A percentile compares a stretch with the other conserved stretches of the same genome.
Conservation (phyloP, 2,888 invertebrate genomes). For the Drosophila stalkeri region DNA sequence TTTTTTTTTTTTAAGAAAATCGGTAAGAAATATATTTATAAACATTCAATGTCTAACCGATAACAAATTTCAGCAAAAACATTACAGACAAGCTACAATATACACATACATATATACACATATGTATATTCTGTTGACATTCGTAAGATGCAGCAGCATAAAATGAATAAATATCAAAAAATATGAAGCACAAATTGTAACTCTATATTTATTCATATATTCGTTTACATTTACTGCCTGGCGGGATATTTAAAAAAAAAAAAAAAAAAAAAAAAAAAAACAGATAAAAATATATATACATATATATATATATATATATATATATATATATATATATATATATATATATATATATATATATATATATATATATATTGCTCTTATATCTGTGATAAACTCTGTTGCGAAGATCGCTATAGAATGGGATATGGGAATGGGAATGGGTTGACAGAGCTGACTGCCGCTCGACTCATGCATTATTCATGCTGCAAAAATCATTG, state of each 20-base stretch:
- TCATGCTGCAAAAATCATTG: constrained; percentile 70
- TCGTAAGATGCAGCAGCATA: neutral
- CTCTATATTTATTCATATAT: constrained; percentile 5
- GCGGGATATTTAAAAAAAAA: constrained; percentile 19
- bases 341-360: neutral
- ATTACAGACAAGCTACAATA: too few species aligned
- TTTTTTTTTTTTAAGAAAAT: too few species aligned
- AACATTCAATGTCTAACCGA: too few species aligned
- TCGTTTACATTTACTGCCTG: neutral
- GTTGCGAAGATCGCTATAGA: constrained; percentile 1
- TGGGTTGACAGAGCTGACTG: neutral
- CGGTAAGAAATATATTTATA: too few species aligned
- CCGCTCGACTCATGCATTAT: constrained; percentile 57
- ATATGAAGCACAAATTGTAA: neutral
- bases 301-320: neutral
- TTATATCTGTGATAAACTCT: constrained; percentile 5
- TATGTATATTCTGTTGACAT: neutral
- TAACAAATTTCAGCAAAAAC: too few species aligned
- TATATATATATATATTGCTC: neutral
- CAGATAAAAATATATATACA: too few species aligned
- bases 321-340: neutral
- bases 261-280: neutral
- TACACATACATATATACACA: neutral
- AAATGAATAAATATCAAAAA: neutral
- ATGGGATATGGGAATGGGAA: neutral